Evolutionary conservation across 2,888 invertebrate species (phyloP), one percentile per base, ranked within the genome.

Genomic region (Nymphalis c-album): DNA sequence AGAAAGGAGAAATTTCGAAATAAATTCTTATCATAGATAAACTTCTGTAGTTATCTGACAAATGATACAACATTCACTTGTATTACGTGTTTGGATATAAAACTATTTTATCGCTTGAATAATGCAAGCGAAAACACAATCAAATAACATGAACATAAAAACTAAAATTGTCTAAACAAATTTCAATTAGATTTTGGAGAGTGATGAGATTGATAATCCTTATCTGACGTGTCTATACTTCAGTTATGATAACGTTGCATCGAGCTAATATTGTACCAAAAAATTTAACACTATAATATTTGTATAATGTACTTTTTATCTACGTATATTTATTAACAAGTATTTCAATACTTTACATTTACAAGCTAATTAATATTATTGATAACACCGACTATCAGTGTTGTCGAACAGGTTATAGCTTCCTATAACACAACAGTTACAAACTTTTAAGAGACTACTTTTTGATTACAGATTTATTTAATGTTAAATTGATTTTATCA

Each of bases 11-110:
- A 63, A 62, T 70, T 70, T 67, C 64, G 61, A 67, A 67, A 69
- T 47, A 65, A 57, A 16, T 40, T 47, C 51, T 70, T 67, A 67
- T 70, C 70, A 60, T 53, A 59, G 57, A 69, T 26, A 61, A 60
- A 57, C 63, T 65, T 45, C 7, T 51, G 48, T 35, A 57, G 16
- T 60, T 66, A 63, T 67, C 63, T 64, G 67, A 63, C 60, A 67
- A 63, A 59, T 60, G 70, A 71, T 60, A 67, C 60, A 63, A 63
- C 45, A 63, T 59, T 66, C 68, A 66, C 65, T 63, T 61, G 70
- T 68, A 35, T 64, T 70, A 70, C 67, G 67, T 67, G 58, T 45
- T 50, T 46, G 53, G 58, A 60, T 64, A 55, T 40, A 46, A 64
- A 51, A 61, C 26, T 55, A 50, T 57, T 55, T 57, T 63, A 46